Base-by-base conservation (phyloP, 2,113 vertebrate species). In the Ellobius talpinus region DNA sequence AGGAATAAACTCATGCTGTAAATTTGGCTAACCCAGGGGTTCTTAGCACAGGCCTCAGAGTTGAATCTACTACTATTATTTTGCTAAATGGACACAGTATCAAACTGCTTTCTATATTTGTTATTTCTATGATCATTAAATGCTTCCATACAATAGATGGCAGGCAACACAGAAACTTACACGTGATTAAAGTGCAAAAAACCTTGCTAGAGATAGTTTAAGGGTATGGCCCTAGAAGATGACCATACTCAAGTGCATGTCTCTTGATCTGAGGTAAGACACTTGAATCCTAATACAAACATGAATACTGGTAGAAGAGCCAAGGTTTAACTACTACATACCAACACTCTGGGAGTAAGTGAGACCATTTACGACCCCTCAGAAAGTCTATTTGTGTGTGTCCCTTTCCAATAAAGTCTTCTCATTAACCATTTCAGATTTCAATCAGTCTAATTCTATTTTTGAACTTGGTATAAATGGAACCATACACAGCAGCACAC, bases 231-330 rank as follows among this genome's bases (percentile, higher is more conserved):
- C 73, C 39, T 76, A 24, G 73, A 24, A 29, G 52, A 81, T 58
- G 21, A 58, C 78, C 36, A 81, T 58, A 81, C 10, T 39, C 21
- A 58, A n/a, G 11, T 24, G 21, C 36, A 58, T 24, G 21, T n/a
- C 52, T 7, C 33, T 21, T 90, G n/a, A 79, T 58, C 61, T 81
- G 77, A 96, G 79, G 78, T 70, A 81, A 95, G 55, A 24, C 65
- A 47, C 76, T 72, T 72, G 77, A 79, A 88, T 87, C 76, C 72
- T 78, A 85, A 81, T 52, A 36, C 47, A 94, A 90, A 96, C 58
- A 74, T 23, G 70, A 96, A 87, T 82, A 68, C 45, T 52, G 33
- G 73, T 74, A 91, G n/a, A 24, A 92, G 65, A 66, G 26, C 26
- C 84, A 61, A 39, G 42, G 36, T 55, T 68, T 72, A 91, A 87